Conservation (phyloP, 2,113 vertebrate species). For the Tragelaphus strepsiceros region DNA sequence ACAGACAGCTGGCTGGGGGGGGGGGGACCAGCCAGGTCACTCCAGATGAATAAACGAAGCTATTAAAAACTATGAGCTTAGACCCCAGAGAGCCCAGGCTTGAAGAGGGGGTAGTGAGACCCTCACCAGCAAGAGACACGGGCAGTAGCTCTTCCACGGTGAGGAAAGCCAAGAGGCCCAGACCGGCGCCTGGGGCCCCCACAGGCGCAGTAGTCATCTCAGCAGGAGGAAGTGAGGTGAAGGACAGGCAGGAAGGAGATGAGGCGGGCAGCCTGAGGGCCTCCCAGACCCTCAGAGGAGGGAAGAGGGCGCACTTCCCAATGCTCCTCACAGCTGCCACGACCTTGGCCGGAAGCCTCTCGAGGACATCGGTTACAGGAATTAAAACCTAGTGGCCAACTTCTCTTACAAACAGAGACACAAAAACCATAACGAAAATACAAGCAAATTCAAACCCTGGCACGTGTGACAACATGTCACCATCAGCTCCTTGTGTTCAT, state of each 20-base stretch:
- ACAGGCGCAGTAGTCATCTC: neutral
- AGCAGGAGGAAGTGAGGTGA: neutral
- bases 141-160: neutral
- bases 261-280: neutral
- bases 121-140: neutral
- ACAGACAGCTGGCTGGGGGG: neutral
- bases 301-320: neutral
- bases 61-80: neutral
- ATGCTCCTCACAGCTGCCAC: accelerated
- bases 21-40: neutral
- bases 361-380: neutral
- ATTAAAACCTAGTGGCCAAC: neutral
- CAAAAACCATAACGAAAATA: neutral
- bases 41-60: neutral
- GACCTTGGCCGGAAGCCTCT: neutral
- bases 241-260: neutral
- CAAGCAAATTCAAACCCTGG: neutral
- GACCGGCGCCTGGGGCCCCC: accelerated
- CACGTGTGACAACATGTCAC: accelerated
- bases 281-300: neutral
- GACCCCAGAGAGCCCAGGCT: neutral
- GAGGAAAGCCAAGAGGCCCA: neutral
- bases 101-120: neutral
- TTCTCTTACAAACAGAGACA: neutral
- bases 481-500: neutral